Evolutionary conservation across 2,888 invertebrate genomes (phyloP).

Genomic region (Incurvaria masculella): DNA sequence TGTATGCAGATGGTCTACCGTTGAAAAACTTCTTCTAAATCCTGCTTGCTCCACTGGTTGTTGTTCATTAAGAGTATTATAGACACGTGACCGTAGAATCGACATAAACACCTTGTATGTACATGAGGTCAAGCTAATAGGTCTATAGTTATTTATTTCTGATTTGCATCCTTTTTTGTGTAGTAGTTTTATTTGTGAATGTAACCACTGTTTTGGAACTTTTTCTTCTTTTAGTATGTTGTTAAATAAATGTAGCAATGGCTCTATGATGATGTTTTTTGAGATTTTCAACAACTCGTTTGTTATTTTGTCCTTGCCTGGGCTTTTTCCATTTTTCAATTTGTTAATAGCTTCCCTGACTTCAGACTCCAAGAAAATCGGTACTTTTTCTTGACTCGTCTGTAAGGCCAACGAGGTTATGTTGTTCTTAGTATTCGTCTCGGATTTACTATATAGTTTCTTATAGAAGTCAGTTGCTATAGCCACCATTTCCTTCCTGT

Average conservation of each 20-base stretch:
- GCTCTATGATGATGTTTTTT: background rate
- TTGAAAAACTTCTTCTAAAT: background rate
- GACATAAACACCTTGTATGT: conserved; percentile 6
- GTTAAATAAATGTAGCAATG: background rate
- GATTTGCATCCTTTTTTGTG: conserved; percentile 8
- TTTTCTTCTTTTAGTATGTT: background rate
- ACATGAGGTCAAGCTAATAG: conserved; percentile 8
- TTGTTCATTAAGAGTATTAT: background rate
- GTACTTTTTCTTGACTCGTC: background rate
- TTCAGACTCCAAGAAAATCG: background rate
- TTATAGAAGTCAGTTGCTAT: background rate
- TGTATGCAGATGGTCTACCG: conserved; percentile 2
- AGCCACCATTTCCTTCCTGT: background rate
- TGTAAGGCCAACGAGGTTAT: background rate
- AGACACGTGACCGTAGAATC: conserved; percentile 1
- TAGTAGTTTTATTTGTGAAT: conserved; percentile 7
- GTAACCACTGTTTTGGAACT: conserved; percentile 5
- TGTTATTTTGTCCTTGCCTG: background rate
- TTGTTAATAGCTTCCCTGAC: background rate
- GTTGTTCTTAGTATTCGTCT: background rate
- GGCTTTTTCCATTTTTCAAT: background rate
- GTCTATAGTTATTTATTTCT: conserved; percentile 10
- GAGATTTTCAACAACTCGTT: background rate
- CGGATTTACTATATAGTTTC: background rate
- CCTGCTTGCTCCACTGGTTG: conserved; percentile 6